Percentiles rank a stretch among this genome's conserved stretches.
Evolutionary conservation across 2,113 vertebrate species (phyloP).

Genomic region (Peromyscus californicus): DNA sequence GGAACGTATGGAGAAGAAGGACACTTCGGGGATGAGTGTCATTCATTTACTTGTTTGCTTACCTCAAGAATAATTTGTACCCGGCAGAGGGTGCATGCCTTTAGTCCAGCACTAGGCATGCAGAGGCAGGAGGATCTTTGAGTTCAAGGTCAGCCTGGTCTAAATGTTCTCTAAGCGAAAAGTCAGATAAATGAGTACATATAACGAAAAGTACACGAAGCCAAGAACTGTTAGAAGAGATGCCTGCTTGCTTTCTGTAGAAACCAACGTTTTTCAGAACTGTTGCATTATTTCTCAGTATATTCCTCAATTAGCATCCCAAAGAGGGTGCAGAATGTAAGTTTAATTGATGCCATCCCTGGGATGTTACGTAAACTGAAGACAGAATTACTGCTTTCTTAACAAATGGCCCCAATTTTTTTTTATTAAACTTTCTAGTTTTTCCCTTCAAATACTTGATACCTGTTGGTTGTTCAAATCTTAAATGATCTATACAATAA

Average conservation of each 20-base stretch:
- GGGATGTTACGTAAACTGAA: background rate
- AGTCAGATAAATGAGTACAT: background rate
- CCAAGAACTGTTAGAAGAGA: background rate
- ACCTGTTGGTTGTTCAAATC: conserved; percentile 35
- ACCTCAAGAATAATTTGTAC: background rate
- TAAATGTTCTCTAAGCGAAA: background rate
- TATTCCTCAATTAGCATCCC: background rate
- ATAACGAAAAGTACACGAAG: background rate
- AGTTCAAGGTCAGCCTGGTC: background rate
- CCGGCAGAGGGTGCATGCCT: no score
- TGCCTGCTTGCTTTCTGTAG: background rate
- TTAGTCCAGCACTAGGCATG: background rate
- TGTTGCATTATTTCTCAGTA: background rate
- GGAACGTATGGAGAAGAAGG: background rate
- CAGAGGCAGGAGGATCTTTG: background rate
- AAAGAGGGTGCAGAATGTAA: background rate
- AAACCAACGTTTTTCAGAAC: background rate
- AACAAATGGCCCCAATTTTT: background rate
- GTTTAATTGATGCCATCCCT: background rate
- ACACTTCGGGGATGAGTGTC: background rate
- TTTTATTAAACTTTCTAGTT: background rate
- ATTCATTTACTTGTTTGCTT: background rate
- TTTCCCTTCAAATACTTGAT: background rate
- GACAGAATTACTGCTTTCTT: background rate
- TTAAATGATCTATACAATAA: conserved; percentile 13